These are phyloP conservation scores for Micrasema minimum DNA, from an alignment of 1,140 invertebrate genomes.

Conservation along the genomic window DNA sequence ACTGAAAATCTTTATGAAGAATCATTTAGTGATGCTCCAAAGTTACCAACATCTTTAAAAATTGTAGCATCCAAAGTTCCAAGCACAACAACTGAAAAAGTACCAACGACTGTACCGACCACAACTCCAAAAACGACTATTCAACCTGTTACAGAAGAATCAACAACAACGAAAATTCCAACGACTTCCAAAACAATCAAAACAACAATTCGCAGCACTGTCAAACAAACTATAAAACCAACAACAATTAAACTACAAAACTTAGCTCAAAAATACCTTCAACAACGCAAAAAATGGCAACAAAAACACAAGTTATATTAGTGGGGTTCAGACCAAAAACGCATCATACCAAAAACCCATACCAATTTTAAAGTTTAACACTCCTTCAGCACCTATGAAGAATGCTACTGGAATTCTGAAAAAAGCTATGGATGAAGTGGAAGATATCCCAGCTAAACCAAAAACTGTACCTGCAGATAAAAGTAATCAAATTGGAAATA, in stretches of 20 bases:
- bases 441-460: background rate
- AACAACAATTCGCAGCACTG: background rate
- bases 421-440: conserved; percentile 12
- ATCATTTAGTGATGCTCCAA: background rate
- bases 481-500: background rate
- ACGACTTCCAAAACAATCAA: background rate
- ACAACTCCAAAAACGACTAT: background rate
- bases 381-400: conserved; percentile 20
- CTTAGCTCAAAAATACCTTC: background rate
- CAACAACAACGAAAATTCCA: background rate
- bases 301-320: background rate
- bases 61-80: background rate
- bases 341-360: background rate
- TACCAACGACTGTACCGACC: conserved; percentile 5
- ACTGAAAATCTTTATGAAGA: background rate
- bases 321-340: too few relatives aligned
- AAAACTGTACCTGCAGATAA: background rate
- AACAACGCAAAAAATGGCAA: background rate
- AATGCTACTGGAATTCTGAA: conserved; percentile 34
- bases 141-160: too few relatives aligned
- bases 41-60: conserved; percentile 12
- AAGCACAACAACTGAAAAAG: conserved; percentile 6
- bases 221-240: background rate
- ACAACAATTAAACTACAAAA: conserved; percentile 10
- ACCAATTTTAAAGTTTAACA: conserved; percentile 19